phyloP scores from a whole-genome alignment of 2,113 vertebrate genomes.

The Crotalus horridus region DNA sequence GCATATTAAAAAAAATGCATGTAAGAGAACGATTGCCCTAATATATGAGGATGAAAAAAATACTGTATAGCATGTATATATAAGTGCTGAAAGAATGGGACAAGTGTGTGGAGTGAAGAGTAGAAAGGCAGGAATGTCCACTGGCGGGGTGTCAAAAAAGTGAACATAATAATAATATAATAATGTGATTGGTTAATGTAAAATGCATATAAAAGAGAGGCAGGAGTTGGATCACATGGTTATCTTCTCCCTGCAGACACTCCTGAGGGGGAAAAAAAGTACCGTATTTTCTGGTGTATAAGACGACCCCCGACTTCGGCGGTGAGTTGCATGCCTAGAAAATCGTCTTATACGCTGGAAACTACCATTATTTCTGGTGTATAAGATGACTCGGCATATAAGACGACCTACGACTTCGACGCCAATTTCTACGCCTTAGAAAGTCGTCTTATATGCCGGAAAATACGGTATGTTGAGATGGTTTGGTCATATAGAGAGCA shows the following conservation, averaged over 20 bases:
- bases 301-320: no score
- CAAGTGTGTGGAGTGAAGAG: neutral
- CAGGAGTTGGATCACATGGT: neutral
- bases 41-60: neutral
- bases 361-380: no score
- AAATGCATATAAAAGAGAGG: neutral
- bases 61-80: neutral
- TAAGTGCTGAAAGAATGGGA: neutral
- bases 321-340: no score
- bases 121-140: neutral
- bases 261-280: neutral
- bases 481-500: neutral
- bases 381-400: no score
- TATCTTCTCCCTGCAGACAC: neutral
- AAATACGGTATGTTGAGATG: neutral
- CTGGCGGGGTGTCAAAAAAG: neutral
- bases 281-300: no score
- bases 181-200: neutral
- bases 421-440: no score
- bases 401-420: no score
- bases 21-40: neutral
- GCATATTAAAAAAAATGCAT: neutral
- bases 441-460: no score
- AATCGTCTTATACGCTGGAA: no score
- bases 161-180: neutral